These are phyloP conservation scores for Temnothorax longispinosus DNA, from an alignment of 1,140 invertebrate species.

Conservation along the genomic window DNA sequence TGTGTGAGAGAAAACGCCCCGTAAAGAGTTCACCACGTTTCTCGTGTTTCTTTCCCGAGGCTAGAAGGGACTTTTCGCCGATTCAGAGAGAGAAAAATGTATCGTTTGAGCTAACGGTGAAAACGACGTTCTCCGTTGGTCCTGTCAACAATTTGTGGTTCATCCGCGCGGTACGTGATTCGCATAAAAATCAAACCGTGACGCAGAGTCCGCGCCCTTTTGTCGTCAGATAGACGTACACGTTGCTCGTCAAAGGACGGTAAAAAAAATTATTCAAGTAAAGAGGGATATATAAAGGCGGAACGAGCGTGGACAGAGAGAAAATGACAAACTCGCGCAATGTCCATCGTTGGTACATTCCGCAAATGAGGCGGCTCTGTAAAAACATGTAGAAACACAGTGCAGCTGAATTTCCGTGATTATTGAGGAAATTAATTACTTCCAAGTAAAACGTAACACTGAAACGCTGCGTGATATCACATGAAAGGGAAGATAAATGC, in stretches of 20 bases:
- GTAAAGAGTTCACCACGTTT: neutral
- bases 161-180: neutral
- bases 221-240: neutral
- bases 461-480: neutral
- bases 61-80: neutral
- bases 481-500: neutral
- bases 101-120: neutral
- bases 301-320: neutral
- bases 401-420: constrained; percentile 10
- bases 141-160: constrained; percentile 37
- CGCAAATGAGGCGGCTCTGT: constrained; percentile 8
- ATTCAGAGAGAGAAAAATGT: constrained; percentile 5
- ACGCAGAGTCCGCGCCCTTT: neutral
- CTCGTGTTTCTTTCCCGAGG: neutral
- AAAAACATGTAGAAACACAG: constrained; percentile 33
- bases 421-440: constrained; percentile 45
- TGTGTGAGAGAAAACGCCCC: neutral
- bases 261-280: constrained; percentile 32
- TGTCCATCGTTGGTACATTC: neutral
- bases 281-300: neutral
- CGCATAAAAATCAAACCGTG: constrained; percentile 52
- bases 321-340: constrained; percentile 16
- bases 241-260: constrained; percentile 6
- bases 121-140: constrained; percentile 22
- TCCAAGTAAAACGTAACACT: neutral